Conservation (phyloP, 2,797 vertebrate genomes). For the Bufotes viridis region DNA sequence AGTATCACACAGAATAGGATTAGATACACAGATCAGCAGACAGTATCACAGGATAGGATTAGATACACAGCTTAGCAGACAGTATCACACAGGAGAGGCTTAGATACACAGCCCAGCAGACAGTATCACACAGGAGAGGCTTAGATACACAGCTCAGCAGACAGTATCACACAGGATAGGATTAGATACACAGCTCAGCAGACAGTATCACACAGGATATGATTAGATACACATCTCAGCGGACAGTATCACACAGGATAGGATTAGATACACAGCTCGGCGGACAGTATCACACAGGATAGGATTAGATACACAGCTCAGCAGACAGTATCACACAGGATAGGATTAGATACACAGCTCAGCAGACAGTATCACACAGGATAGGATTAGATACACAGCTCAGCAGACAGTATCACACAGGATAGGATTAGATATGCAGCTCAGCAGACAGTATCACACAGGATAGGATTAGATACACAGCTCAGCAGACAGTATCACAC, state of each 20-base stretch:
- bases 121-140: background rate
- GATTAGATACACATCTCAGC: background rate
- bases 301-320: conserved; percentile 5
- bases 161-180: background rate
- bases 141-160: conserved; percentile 5
- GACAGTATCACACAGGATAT: background rate
- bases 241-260: background rate
- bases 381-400: background rate
- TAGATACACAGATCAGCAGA: background rate
- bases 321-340: background rate
- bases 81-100: background rate
- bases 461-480: background rate
- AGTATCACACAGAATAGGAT: background rate
- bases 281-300: background rate
- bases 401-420: background rate
- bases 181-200: background rate
- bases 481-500: background rate
- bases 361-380: background rate
- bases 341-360: background rate
- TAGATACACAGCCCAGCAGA: conserved; percentile 1
- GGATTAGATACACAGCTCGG: background rate
- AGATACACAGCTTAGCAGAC: background rate
- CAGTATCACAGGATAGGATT: background rate
- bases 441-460: background rate
- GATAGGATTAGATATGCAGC: background rate